Base-by-base conservation (phyloP, 2,797 vertebrate species). In the Danionella dracula region DNA sequence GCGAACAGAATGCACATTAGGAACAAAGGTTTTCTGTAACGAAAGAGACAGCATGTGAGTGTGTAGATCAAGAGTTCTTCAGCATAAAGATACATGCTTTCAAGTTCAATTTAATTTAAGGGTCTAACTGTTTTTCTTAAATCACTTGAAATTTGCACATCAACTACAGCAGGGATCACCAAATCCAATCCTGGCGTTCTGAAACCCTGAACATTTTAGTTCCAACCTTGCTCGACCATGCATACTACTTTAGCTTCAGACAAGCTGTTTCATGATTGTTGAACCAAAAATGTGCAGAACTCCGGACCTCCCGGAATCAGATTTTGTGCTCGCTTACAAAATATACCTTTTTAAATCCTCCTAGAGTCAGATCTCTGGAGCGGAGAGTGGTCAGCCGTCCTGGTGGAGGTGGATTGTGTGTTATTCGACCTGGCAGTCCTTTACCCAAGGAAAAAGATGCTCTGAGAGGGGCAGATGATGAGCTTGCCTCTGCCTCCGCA, bases 291-390 rank as follows among this genome's bases (percentile, higher is more conserved):
- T n/a, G n/a, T n/a, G n/a, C n/a, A n/a, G n/a, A n/a, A n/a, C n/a
- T n/a, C n/a, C n/a, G n/a, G n/a, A n/a, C n/a, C n/a, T n/a, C n/a
- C n/a, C n/a, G n/a, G n/a, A n/a, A n/a, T n/a, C n/a, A n/a, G n/a
- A n/a, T n/a, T n/a, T n/a, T n/a, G n/a, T n/a, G n/a, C n/a, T n/a
- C n/a, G n/a, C n/a, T n/a, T n/a, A n/a, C n/a, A n/a, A n/a, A n/a
- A n/a, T n/a, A n/a, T 37, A 89, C 88, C 87, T 89, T 89, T 4
- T 89, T 90, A 44, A 80, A 76, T 17, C 77, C 76, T 12, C 88
- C 86, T 40, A 91, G 77, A 0, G 89, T 91, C 32, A 91, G 74
- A 72, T 91, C 89, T 67, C 89, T 84, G 70, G 84, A 88, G 23
- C 85, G 81, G 34, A 91, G 78, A 6, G 88, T 88, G 5, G 85